Conservation (phyloP, 92 coral and sea anemone species). For the Epizoanthus scotinus region DNA sequence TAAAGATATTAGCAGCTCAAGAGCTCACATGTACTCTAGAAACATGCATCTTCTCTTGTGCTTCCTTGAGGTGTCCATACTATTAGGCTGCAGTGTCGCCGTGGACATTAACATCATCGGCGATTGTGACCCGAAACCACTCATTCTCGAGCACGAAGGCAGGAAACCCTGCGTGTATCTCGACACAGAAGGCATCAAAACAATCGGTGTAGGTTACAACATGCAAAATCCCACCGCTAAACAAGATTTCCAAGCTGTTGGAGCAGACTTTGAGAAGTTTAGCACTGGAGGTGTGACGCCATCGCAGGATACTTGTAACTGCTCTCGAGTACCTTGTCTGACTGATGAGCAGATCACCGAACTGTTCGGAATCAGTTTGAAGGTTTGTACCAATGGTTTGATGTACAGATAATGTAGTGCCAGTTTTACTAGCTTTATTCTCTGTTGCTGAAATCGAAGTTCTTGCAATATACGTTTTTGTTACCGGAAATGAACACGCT, state of each 20-base stretch:
- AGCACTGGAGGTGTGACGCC: slow-evolving; percentile 9
- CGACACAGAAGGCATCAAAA: slow-evolving; percentile 34
- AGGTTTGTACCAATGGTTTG: neutral
- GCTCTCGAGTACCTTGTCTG: slow-evolving; percentile 36
- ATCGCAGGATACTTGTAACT: slow-evolving; percentile 20
- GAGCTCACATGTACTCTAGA: neutral
- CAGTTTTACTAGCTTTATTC: neutral
- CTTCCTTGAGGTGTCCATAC: neutral
- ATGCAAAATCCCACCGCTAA: slow-evolving; percentile 14
- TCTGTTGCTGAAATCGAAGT: neutral
- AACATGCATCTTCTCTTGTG: neutral
- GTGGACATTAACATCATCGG: neutral
- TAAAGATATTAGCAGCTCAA: no score
- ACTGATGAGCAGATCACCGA: slow-evolving; percentile 27
- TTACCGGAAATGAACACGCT: no score
- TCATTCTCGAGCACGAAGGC: slow-evolving; percentile 9
- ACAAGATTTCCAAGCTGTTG: slow-evolving; percentile 20
- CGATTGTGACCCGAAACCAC: slow-evolving; percentile 35
- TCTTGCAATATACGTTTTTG: no score
- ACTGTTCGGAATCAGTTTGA: slow-evolving; percentile 22
- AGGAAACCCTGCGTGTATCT: slow-evolving; percentile 46
- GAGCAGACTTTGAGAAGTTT: slow-evolving; percentile 46
- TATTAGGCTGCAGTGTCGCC: neutral
- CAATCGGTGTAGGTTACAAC: slow-evolving; percentile 40
- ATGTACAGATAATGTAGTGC: neutral